A percentile compares a stretch with the other conserved stretches of the same genome.
These are phyloP conservation scores for Tangara arthus DNA, from an alignment of 2,797 vertebrate species.

Conservation along the genomic window DNA sequence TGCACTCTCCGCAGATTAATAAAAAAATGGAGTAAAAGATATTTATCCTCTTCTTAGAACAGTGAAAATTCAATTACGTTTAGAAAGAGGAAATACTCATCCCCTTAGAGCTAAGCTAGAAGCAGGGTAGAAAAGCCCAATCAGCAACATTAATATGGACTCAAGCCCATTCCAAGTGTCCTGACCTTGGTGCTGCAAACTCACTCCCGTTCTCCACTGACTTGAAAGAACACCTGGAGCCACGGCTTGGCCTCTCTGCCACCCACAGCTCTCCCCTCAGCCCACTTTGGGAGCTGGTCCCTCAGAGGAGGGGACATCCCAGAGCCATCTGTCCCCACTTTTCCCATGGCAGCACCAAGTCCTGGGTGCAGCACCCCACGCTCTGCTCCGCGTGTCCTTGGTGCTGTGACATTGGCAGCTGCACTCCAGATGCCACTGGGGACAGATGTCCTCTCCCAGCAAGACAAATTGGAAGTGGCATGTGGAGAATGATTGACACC, in stretches of 20 bases:
- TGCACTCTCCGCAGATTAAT: background rate
- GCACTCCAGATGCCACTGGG: constrained; percentile 41
- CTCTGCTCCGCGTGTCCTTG: constrained; percentile 37
- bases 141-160: background rate
- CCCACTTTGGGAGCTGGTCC: background rate
- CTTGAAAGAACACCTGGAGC: background rate
- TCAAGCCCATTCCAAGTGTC: background rate
- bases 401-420: constrained; percentile 50
- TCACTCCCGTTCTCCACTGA: background rate
- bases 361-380: fast-evolving
- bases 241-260: fast-evolving
- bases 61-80: background rate
- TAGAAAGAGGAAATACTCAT: background rate
- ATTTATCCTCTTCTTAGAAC: background rate
- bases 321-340: background rate
- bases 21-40: background rate
- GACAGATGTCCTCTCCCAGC: constrained; percentile 29
- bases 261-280: background rate
- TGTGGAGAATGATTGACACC: constrained; percentile 62
- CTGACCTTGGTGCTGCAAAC: background rate
- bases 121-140: background rate
- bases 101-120: background rate
- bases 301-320: background rate
- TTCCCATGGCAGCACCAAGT: background rate
- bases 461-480: constrained; percentile 61